Base-by-base conservation (phyloP, 2,797 vertebrate species). In the Perodicticus potto region DNA sequence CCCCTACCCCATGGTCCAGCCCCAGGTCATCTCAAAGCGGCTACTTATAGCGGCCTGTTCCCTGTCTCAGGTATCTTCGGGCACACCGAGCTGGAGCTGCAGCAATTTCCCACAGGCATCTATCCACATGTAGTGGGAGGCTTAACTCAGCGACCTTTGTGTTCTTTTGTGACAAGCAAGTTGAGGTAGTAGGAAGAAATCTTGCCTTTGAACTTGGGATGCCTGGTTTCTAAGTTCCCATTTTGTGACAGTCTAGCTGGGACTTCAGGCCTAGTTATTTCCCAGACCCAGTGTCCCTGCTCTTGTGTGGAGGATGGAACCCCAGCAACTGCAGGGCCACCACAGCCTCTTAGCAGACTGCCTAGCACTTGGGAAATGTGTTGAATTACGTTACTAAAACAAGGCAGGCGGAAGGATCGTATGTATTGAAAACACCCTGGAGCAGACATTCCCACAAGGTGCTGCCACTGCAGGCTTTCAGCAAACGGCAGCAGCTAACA, bases 381-480 rank as follows among this genome's bases (percentile, higher is more conserved):
- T 93, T 74, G 43, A 97, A 89, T 69, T 91, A 83, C 86, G 91
- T 96, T 34, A 91, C 78, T 65, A 69, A 86, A 83, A 70, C 34
- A 57, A 92, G 73, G 74, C 77, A 81, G 73, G 73, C 77, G 86
- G 77, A 94, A 92, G 59, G 78, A 92, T 90, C 53, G 37, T 37
- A 89, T 88, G 37, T 37, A 89, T 88, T 86, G 53, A 85, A 84
- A 94, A 81, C 27, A 57, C 85, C 87, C 57, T 1, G 19, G 81
- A 89, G 81, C 34, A 0, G 45, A 16, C 69, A 63, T 87, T 95
- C 81, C 70, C 73, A 59, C 22, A 81, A 91, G 73, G 40, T 20
- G 27, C 29, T 29, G 25, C 45, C 22, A 55, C 77, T 10, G 5
- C 63, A 87, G 63, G 29, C 84, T 85, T 89, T 69, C 19, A 20